Conservation (phyloP, 1,140 invertebrate species). For the Halyomorpha halys region DNA sequence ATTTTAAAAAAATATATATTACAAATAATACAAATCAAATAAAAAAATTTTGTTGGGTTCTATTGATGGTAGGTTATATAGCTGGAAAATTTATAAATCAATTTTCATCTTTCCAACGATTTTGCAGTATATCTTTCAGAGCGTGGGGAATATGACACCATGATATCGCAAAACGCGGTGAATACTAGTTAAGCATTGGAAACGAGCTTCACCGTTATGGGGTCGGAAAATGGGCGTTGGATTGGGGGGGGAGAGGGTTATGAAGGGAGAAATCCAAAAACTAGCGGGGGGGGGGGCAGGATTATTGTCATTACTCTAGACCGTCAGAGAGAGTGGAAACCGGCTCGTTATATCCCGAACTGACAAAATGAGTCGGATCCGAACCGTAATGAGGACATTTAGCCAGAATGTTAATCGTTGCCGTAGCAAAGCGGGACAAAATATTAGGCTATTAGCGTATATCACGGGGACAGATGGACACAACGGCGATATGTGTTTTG, state of each 20-base stretch:
- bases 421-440: not conserved
- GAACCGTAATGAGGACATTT: conserved; percentile 9
- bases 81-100: too few species aligned
- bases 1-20: too few species aligned
- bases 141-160: too few species aligned
- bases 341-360: conserved; percentile 3
- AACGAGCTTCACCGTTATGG: too few species aligned
- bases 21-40: too few species aligned
- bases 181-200: too few species aligned
- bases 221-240: not conserved
- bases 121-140: too few species aligned
- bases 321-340: not conserved
- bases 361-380: conserved; percentile 16
- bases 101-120: too few species aligned
- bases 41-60: too few species aligned
- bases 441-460: conserved; percentile 16
- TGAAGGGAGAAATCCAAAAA: not conserved
- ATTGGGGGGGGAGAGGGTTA: not conserved
- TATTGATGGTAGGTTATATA: too few species aligned
- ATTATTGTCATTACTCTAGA: conserved; percentile 10
- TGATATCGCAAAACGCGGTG: too few species aligned
- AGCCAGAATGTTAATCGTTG: conserved; percentile 10
- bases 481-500: conserved; percentile 11
- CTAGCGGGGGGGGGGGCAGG: not conserved
- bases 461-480: conserved; percentile 16